Evolutionary conservation across 1,140 invertebrate species (phyloP), one percentile per base, ranked within the genome.

Genomic region (Scaptomyza pallida): DNA sequence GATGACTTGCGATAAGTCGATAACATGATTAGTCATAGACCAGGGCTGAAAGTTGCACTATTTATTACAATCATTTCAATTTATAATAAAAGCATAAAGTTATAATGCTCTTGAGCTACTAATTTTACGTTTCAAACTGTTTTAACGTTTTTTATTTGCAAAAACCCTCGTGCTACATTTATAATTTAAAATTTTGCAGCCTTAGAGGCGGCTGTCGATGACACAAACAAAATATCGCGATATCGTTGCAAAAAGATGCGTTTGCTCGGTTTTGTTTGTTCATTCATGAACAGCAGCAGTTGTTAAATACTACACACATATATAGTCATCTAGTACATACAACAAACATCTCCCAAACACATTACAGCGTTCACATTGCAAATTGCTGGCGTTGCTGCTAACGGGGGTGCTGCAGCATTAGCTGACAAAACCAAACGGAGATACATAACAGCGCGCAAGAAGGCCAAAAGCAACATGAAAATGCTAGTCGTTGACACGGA

Each of bases 401-500:
- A 55, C 52, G 52, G 52, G 37, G 52, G 52, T 55, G 52, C 52
- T 26, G 52, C 52, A 55, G 52, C 52, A 59, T 60, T 50, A 54
- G 63, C 47, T 65, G 70, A 72, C 57, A 69, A 76, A 63, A 82
- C 76, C 62, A 86, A 86, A 72, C 74, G 81, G 59, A 77, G 82
- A 75, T 86, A 77, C 55, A 67, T 88, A 81, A 65, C 81, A 86
- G 74, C 81, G 62, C 82, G 82, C 59, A 88, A 88, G 80, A 86
- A 82, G 78, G 48, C 74, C 51, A 82, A 86, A 78, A 70, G 62
- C 80, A 78, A 73, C 47, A 89, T 88, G 82, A 88, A 89, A 93
- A 93, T 88, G 92, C 93, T 83, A 91, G 96, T 96, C 95, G 95
- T 95, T 73, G 96, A 97, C 91, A 94, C 94, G 91, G 96, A 97